phyloP scores from a whole-genome alignment of 2,113 vertebrate species.

The Gymnogyps californianus region DNA sequence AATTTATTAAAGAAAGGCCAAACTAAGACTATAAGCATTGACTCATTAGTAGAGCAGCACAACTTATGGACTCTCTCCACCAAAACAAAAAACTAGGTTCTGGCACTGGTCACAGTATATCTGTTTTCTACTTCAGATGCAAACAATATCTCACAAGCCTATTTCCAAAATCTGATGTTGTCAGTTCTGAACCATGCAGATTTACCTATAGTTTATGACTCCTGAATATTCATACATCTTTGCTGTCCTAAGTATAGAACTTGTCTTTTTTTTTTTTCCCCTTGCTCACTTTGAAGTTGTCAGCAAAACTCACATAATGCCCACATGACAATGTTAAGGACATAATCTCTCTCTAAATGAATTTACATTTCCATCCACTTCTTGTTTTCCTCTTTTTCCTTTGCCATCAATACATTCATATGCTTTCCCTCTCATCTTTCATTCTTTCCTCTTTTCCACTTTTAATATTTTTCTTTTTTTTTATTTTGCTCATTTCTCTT shows the following conservation, averaged over 20 bases:
- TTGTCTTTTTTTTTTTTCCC: background rate
- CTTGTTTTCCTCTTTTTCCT: background rate
- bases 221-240: background rate
- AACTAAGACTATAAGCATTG: background rate
- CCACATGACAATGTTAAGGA: background rate
- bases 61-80: background rate
- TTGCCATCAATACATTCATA: background rate
- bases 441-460: background rate
- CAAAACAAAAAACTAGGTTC: background rate
- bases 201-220: background rate
- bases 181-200: background rate
- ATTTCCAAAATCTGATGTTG: accelerated
- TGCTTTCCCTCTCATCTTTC: background rate
- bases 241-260: background rate
- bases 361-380: background rate
- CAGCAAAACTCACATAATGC: background rate
- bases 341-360: background rate
- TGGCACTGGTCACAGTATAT: background rate
- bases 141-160: background rate
- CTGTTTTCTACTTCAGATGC: background rate
- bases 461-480: background rate
- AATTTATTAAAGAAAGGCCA: background rate
- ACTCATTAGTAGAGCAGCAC: background rate
- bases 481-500: background rate
- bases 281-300: background rate